These are phyloP conservation scores for Scylla paramamosain DNA, from an alignment of 1,140 invertebrate species.

Conservation along the genomic window DNA sequence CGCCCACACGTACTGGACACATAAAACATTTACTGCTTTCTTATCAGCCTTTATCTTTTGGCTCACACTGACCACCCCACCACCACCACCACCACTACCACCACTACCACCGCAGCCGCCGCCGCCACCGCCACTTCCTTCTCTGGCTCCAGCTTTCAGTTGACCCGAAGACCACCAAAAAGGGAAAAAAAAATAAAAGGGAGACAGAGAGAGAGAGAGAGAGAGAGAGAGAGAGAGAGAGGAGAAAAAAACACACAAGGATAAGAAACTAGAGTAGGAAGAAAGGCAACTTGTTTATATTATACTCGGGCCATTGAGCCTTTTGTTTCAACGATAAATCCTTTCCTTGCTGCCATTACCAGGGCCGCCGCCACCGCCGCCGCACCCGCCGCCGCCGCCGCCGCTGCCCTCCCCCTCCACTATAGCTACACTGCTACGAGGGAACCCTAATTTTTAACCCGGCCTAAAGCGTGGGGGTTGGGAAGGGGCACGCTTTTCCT, in stretches of 20 bases:
- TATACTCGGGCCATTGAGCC: slow-evolving; percentile 1
- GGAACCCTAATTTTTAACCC: slow-evolving; percentile 1
- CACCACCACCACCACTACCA: background rate
- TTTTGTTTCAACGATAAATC: slow-evolving; percentile 24
- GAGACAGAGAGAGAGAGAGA: background rate
- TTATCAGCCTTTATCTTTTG: background rate
- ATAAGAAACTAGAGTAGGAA: slow-evolving; percentile 15
- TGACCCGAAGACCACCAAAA: background rate
- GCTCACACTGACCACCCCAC: background rate
- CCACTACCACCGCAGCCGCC: background rate
- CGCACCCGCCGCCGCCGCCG: background rate
- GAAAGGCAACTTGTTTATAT: slow-evolving; percentile 23
- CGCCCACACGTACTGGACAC: background rate
- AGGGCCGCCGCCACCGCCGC: background rate
- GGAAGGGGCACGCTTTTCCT: background rate
- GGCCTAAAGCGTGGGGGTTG: background rate
- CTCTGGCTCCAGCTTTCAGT: background rate
- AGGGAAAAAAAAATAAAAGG: background rate
- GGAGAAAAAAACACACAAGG: background rate
- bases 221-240: background rate
- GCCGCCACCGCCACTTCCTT: too few species aligned
- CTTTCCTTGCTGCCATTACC: slow-evolving; percentile 18
- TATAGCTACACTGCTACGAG: background rate
- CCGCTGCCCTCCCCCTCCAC: background rate
- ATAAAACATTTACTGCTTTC: background rate